These are phyloP conservation scores for Elmis aenea DNA, from an alignment of 2,888 invertebrate species.

Conservation along the genomic window DNA sequence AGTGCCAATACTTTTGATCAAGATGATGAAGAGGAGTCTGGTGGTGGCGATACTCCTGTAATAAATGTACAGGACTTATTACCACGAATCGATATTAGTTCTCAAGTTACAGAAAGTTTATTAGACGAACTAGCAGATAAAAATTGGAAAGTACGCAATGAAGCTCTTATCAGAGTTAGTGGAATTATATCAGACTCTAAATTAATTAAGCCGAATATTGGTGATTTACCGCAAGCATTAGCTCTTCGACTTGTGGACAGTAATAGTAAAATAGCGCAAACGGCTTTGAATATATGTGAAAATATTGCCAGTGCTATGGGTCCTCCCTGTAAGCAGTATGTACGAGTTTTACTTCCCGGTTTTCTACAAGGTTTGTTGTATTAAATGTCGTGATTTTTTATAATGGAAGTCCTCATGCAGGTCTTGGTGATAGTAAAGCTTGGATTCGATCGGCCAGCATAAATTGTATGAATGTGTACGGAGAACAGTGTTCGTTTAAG, in stretches of 20 bases:
- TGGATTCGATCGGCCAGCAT: conserved; percentile 77
- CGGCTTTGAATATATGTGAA: conserved; percentile 78
- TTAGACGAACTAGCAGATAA: conserved; percentile 80
- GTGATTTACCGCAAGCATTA: conserved; percentile 77
- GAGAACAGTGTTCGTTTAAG: conserved; percentile 73
- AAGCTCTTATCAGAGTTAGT: conserved; percentile 68
- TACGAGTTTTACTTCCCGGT: conserved; percentile 77
- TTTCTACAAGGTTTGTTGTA: conserved; percentile 69
- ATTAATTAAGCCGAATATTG: conserved; percentile 76
- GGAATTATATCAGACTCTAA: conserved; percentile 69
- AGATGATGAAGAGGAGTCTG: conserved; percentile 41
- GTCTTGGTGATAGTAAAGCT: conserved; percentile 66
- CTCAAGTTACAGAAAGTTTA: conserved; percentile 75
- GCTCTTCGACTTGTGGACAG: conserved; percentile 78
- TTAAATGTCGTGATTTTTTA: background rate
- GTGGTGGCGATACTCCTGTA: conserved; percentile 45
- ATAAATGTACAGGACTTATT: conserved; percentile 63
- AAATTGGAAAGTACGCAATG: conserved; percentile 88
- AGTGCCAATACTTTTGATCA: conserved; percentile 22
- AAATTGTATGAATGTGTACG: conserved; percentile 81
- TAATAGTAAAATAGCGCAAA: conserved; percentile 86
- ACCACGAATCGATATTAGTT: conserved; percentile 75
- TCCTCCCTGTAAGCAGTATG: conserved; percentile 69
- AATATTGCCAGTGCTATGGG: conserved; percentile 80
- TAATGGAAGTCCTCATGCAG: conserved; percentile 33